phyloP scores from a whole-genome alignment of 1,140 invertebrate genomes.

The Babylonia areolata region DNA sequence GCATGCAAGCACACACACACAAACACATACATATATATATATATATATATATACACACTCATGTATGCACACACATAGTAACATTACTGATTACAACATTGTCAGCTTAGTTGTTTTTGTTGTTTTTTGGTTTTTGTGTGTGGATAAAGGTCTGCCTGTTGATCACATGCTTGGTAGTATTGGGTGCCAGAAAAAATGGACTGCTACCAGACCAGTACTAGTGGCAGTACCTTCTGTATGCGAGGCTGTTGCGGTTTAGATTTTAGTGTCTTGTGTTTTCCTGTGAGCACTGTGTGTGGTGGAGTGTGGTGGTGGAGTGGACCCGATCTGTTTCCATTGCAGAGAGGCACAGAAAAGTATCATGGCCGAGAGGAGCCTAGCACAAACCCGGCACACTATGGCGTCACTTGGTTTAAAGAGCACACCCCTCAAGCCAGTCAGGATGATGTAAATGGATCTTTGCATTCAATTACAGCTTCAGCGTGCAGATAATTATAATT shows the following conservation, averaged over 20 bases:
- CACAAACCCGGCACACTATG: constrained; percentile 53
- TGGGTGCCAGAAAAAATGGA: too few species aligned
- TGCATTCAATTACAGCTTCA: constrained; percentile 33
- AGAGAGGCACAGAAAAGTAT: constrained; percentile 70
- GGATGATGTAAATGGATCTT: constrained; percentile 48
- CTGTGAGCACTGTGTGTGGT: not conserved
- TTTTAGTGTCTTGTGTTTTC: not conserved
- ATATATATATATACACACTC: too few species aligned
- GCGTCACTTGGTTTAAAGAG: constrained; percentile 63
- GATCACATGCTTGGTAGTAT: too few species aligned
- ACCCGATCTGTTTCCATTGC: constrained; percentile 46
- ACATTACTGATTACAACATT: too few species aligned
- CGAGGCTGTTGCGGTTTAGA: not conserved
- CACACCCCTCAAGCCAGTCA: constrained; percentile 44
- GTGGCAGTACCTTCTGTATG: not conserved
- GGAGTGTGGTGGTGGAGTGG: not conserved
- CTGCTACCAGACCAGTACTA: too few species aligned
- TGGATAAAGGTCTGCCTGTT: too few species aligned
- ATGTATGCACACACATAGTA: too few species aligned
- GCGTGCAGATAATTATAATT: constrained; percentile 20
- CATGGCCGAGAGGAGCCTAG: constrained; percentile 46
- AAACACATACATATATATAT: too few species aligned
- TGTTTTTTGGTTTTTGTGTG: too few species aligned
- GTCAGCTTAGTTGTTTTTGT: too few species aligned
- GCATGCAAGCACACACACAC: too few species aligned